Percentiles rank a stretch among this genome's conserved stretches.
These are phyloP conservation scores for Eupithecia centaureata DNA, from an alignment of 2,888 invertebrate genomes.

Conservation along the genomic window DNA sequence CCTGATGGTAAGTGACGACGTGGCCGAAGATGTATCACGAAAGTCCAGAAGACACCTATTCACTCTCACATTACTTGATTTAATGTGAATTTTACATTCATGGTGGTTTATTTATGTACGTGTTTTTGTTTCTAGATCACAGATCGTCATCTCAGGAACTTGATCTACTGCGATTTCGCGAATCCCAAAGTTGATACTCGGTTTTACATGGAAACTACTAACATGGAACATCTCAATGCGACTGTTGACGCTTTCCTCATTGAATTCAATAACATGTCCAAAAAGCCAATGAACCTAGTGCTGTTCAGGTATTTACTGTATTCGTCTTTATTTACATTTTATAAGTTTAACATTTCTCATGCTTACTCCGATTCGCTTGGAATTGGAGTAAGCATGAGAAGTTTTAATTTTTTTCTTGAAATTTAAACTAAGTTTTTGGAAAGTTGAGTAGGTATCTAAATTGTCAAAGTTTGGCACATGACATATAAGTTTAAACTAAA, in stretches of 20 bases:
- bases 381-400: too few relatives aligned
- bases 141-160: conserved; percentile 91
- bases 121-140: conserved; percentile 82
- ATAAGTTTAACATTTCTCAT: neutral
- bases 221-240: conserved; percentile 90
- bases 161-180: conserved; percentile 97
- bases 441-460: too few relatives aligned
- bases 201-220: conserved; percentile 94
- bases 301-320: conserved; percentile 87
- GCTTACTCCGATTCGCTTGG: too few relatives aligned
- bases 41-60: too few relatives aligned
- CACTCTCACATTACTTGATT: too few relatives aligned
- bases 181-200: conserved; percentile 96
- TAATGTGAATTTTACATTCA: too few relatives aligned
- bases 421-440: too few relatives aligned
- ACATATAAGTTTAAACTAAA: too few relatives aligned
- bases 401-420: too few relatives aligned
- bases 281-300: conserved; percentile 98
- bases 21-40: too few relatives aligned
- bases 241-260: conserved; percentile 95
- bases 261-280: conserved; percentile 97
- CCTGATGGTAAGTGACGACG: too few relatives aligned
- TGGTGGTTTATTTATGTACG: neutral
- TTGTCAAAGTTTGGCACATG: too few relatives aligned
- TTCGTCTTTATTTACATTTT: neutral